Evolutionary conservation across 2,797 vertebrate genomes (phyloP), one percentile per base, ranked within the genome.

Genomic region (Oryzias dopingdopingensis): DNA sequence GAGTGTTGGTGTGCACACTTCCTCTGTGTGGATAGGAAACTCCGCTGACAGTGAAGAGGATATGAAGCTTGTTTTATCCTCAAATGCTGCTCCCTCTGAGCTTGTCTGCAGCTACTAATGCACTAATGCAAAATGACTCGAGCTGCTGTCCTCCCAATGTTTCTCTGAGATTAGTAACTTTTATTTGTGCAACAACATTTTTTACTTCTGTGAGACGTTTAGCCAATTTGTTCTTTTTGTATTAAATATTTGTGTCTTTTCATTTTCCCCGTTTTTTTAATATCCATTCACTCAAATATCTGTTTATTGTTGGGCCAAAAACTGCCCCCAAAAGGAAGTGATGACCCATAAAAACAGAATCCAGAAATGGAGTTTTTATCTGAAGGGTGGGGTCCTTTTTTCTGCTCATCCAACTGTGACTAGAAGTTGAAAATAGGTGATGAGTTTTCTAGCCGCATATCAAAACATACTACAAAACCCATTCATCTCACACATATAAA

Each of bases 211-310:
- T 29, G 61, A 55, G 56, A 64, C 63, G 58, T 52, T 16, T 54
- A 71, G 67, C 62, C 78, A 73, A 81, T 81, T 79, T 87, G 67
- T 69, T 51, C 70, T 74, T 70, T 69, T 49, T 52, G 77, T 79
- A 83, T 83, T 87, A 74, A 85, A 89, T 88, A 76, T 82, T 87
- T 65, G 87, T 67, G 20, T 81, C 62, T 70, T 46, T 78, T 85
- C 62, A 77, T 82, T 81, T 68, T 51, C 65, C 72, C 74, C 63
- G 56, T 42, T 57, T 73, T 75, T 42, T 82, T 79, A 73, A 66
- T 80, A 75, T 71, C 55, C 23, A 4, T 6, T 79, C 55, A 73
- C 78, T 76, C 62, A 52, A 62, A 73, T 72, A 49, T 54, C 52
- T 67, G 54, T 66, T 68, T 70, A 51, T 67, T 62, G 72, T 41